Percentiles rank a stretch among this genome's conserved stretches.
phyloP scores from a whole-genome alignment of 2,888 invertebrate species.

The Thumatha senex region DNA sequence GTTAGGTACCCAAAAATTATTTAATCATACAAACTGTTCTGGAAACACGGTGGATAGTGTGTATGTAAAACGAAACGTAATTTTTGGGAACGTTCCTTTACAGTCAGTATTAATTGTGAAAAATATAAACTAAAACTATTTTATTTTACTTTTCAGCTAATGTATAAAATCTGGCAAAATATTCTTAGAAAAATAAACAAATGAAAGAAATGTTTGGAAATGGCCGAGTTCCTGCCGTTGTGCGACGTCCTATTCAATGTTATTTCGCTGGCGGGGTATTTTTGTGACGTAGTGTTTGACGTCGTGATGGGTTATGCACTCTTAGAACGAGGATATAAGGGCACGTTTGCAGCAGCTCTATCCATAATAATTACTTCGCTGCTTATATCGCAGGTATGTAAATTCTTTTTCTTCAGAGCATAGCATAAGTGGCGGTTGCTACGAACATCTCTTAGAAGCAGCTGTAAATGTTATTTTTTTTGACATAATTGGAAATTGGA shows the following conservation, averaged over 20 bases:
- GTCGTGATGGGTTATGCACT: constrained; percentile 93
- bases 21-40: background rate
- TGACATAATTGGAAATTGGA: no score
- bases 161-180: constrained; percentile 30
- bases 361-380: constrained; percentile 89
- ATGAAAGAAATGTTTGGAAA: constrained; percentile 69
- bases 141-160: constrained; percentile 37
- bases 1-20: no score
- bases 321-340: constrained; percentile 86
- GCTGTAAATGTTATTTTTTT: no score
- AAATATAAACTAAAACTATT: background rate
- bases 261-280: constrained; percentile 94
- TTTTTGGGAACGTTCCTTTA: constrained; percentile 21
- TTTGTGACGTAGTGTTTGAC: constrained; percentile 95
- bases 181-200: constrained; percentile 23
- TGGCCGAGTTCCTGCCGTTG: constrained; percentile 94
- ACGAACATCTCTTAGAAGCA: no score
- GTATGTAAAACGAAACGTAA: constrained; percentile 12
- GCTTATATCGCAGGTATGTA: constrained; percentile 87
- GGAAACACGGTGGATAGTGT: background rate
- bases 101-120: constrained; percentile 1
- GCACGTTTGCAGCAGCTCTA: constrained; percentile 87
- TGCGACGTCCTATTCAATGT: constrained; percentile 96
- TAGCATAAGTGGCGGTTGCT: no score
- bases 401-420: background rate